Evolutionary conservation across 2,113 vertebrate genomes (phyloP).

Genomic region (Prochilodus magdalenae): DNA sequence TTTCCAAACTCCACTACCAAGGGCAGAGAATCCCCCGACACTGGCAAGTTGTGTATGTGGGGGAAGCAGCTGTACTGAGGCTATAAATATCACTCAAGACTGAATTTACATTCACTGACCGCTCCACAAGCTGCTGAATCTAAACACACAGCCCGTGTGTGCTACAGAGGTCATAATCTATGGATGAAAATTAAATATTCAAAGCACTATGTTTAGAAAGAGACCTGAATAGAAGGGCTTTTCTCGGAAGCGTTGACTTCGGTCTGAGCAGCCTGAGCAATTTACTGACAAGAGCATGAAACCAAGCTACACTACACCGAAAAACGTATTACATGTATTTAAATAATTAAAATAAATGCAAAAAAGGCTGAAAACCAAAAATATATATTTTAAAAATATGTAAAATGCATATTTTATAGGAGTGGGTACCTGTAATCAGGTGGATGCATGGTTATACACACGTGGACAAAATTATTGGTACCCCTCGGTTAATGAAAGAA

Average conservation of each 20-base stretch:
- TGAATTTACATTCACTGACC: slow-evolving; percentile 12
- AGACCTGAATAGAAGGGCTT: not conserved
- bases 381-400: too few relatives aligned
- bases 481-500: too few relatives aligned
- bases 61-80: slow-evolving; percentile 29
- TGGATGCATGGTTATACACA: too few relatives aligned
- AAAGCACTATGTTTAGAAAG: slow-evolving; percentile 12
- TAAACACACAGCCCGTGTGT: not conserved
- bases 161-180: slow-evolving; percentile 8
- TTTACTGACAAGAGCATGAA: too few relatives aligned
- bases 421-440: too few relatives aligned
- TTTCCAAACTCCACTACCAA: slow-evolving; percentile 34
- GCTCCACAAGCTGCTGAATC: slow-evolving; percentile 6
- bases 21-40: slow-evolving; percentile 38
- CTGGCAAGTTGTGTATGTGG: slow-evolving; percentile 8
- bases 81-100: slow-evolving; percentile 32
- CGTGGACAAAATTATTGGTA: too few relatives aligned
- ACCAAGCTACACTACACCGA: too few relatives aligned
- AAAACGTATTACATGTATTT: too few relatives aligned
- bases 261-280: not conserved
- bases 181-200: slow-evolving; percentile 26
- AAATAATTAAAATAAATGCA: too few relatives aligned
- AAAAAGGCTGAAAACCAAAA: too few relatives aligned
- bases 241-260: not conserved
- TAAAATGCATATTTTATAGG: too few relatives aligned